These are phyloP conservation scores for Aradophagus sp. DNA, from an alignment of 1,140 invertebrate species.

Conservation along the genomic window DNA sequence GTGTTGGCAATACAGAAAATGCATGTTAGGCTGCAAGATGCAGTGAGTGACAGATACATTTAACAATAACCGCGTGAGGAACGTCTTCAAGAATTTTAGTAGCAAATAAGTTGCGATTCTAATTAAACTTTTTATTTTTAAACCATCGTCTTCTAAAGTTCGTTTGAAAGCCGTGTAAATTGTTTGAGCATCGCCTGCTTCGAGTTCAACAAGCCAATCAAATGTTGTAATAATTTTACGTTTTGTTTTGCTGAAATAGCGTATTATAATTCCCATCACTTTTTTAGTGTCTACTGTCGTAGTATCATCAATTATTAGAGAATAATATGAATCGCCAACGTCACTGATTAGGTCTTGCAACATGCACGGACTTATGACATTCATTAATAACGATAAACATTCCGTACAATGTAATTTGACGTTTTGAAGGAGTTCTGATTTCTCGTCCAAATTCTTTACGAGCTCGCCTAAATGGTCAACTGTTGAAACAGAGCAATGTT, in stretches of 20 bases:
- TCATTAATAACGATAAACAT: constrained; percentile 21
- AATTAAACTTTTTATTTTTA: constrained; percentile 64
- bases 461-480: constrained; percentile 62
- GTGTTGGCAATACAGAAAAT: constrained; percentile 38
- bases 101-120: constrained; percentile 63
- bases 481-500: constrained; percentile 61
- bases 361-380: constrained; percentile 43
- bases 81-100: constrained; percentile 29
- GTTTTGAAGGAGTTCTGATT: constrained; percentile 45
- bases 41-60: constrained; percentile 55
- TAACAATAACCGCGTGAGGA: constrained; percentile 45
- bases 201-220: constrained; percentile 54
- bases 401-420: constrained; percentile 64
- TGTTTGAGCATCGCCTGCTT: constrained; percentile 57
- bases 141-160: constrained; percentile 52
- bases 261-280: constrained; percentile 58
- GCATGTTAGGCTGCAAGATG: constrained; percentile 58
- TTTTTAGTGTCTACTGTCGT: constrained; percentile 62
- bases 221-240: constrained; percentile 55
- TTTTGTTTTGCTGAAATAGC: constrained; percentile 34
- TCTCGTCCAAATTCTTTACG: constrained; percentile 50
- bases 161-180: constrained; percentile 56
- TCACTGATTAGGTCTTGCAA: constrained; percentile 60
- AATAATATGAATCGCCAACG: constrained; percentile 60
- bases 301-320: constrained; percentile 60